These are phyloP conservation scores for Melanotus villosus DNA, from an alignment of 2,888 invertebrate genomes.

Conservation along the genomic window DNA sequence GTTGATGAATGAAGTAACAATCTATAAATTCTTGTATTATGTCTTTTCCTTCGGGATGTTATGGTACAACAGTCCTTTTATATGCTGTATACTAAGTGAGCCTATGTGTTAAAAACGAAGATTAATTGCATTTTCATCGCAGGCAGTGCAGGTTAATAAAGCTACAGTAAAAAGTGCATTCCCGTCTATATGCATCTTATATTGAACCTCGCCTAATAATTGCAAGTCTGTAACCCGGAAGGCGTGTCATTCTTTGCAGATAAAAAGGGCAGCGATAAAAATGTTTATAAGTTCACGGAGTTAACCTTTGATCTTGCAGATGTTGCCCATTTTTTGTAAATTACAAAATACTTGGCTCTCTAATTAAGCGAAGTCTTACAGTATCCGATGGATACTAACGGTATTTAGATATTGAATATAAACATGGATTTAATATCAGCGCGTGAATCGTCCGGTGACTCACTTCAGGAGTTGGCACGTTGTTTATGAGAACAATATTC, in stretches of 20 bases:
- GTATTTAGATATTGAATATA: constrained; percentile 63
- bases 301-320: constrained; percentile 55
- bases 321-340: constrained; percentile 50
- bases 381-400: constrained; percentile 61
- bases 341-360: constrained; percentile 53
- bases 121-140: constrained; percentile 8
- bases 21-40: no score
- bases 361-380: constrained; percentile 56
- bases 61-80: no score
- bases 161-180: constrained; percentile 10
- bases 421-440: constrained; percentile 58
- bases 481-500: constrained; percentile 40
- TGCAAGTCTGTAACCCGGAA: constrained; percentile 52
- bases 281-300: constrained; percentile 53
- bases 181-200: constrained; percentile 24
- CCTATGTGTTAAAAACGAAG: background rate
- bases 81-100: background rate
- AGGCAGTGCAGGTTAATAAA: background rate
- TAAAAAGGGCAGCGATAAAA: constrained; percentile 49
- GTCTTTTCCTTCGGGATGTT: no score
- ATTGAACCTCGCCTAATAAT: constrained; percentile 42
- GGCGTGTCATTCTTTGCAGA: constrained; percentile 52
- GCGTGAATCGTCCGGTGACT: constrained; percentile 28
- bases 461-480: constrained; percentile 35
- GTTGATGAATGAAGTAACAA: no score